These are phyloP conservation scores for Eubucco bourcierii DNA, from an alignment of 2,113 vertebrate species.

Conservation along the genomic window DNA sequence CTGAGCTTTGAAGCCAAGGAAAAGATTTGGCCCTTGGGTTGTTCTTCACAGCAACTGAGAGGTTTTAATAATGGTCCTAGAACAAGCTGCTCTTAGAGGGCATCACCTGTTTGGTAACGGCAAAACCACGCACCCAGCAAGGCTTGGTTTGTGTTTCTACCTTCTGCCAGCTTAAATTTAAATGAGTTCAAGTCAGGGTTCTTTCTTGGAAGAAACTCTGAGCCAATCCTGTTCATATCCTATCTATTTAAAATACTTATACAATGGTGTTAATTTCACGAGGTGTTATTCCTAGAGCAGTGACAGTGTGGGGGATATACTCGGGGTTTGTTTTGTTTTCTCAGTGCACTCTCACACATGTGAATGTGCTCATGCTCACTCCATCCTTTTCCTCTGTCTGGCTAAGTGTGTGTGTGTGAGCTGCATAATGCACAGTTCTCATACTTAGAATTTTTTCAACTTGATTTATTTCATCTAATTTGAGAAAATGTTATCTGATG, in stretches of 20 bases:
- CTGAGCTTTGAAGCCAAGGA: constrained; percentile 54
- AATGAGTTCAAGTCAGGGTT: background rate
- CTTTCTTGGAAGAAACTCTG: background rate
- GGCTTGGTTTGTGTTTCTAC: background rate
- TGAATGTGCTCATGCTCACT: background rate
- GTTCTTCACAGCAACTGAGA: constrained; percentile 50
- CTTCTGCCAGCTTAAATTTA: background rate
- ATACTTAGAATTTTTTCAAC: constrained; percentile 3
- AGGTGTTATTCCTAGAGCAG: background rate
- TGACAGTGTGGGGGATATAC: background rate
- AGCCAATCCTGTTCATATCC: background rate
- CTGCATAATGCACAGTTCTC: background rate
- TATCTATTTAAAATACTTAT: background rate
- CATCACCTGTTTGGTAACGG: constrained; percentile 17
- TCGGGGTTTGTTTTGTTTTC: background rate
- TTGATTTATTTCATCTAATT: constrained; percentile 47
- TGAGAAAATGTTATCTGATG: constrained; percentile 51
- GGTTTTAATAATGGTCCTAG: constrained; percentile 54
- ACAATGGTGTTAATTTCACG: too few relatives aligned
- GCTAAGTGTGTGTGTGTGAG: background rate
- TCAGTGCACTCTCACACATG: rapidly evolving
- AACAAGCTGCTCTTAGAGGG: constrained; percentile 49
- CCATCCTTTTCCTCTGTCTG: background rate
- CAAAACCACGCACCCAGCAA: background rate
- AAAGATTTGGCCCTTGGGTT: constrained; percentile 63